Percentiles rank a stretch among this genome's conserved stretches.
phyloP scores from a whole-genome alignment of 2,888 invertebrate species.

The Ceratothoa steindachneri region DNA sequence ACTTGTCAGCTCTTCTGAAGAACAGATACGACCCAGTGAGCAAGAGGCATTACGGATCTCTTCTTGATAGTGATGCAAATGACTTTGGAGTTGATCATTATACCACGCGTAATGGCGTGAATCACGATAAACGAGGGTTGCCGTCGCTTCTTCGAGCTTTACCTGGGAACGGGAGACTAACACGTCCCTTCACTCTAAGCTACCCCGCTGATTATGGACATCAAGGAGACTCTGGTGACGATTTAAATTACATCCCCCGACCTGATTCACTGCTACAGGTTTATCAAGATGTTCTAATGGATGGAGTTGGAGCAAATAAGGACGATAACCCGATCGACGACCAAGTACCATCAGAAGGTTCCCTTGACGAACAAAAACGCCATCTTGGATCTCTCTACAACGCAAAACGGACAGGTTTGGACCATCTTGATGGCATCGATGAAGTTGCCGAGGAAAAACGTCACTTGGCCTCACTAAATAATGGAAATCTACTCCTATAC shows the following conservation, averaged over 20 bases:
- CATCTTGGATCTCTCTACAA: not conserved
- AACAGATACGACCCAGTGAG: not conserved
- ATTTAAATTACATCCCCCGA: too few relatives aligned
- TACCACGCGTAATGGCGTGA: too few relatives aligned
- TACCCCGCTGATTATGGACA: too few relatives aligned
- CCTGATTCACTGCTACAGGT: too few relatives aligned
- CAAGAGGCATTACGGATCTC: not conserved
- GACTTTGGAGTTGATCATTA: too few relatives aligned
- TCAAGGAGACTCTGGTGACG: too few relatives aligned
- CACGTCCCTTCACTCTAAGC: too few relatives aligned
- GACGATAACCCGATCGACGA: not conserved
- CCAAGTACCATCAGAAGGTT: not conserved
- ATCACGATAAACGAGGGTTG: not conserved
- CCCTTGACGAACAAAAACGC: not conserved
- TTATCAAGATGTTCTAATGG: too few relatives aligned
- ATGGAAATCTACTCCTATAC: not conserved
- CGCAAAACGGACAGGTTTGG: not conserved
- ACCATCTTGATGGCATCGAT: not conserved
- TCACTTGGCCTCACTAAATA: not conserved
- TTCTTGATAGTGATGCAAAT: not conserved
- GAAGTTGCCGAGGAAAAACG: too few relatives aligned
- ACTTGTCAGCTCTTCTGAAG: not conserved
- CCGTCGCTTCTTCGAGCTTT: too few relatives aligned
- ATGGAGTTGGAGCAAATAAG: not conserved
- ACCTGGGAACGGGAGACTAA: too few relatives aligned